Base-by-base conservation (phyloP, 2,888 invertebrate species). In the Agapostemon virescens region DNA sequence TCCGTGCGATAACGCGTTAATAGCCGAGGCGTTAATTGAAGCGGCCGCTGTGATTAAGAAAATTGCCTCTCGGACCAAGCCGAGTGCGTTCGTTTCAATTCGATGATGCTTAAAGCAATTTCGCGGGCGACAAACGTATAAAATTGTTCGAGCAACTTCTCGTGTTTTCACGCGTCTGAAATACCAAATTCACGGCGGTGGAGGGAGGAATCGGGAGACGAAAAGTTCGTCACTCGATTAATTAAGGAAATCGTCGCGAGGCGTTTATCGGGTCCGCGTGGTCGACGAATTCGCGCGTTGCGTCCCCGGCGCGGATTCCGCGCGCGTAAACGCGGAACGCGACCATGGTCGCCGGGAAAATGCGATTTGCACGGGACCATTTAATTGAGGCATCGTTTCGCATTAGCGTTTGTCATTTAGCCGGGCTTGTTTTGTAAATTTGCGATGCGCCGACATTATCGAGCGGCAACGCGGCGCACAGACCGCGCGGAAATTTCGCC, bases 321-420 rank as follows among this genome's bases (percentile, higher is more conserved):
- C 69, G 66, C 52, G 64, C 63, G 64, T 72, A 76, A 75, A 61
- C 67, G 52, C 52, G 49, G 69, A 61, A 80, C 81, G 30, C 69
- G n/a, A 26, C 45, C 63, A 68, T 38, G 20, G 58, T 20, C 17
- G 67, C 23, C 63, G 77, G 76, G 83, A 82, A 83, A 84, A 86
- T 77, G 78, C 81, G 79, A 86, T 86, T 86, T 86, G 81, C 85
- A 85, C 81, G 79, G 84, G 66, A 70, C 71, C 82, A 77, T 82
- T 84, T 86, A 87, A 87, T 87, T 82, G 83, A 84, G 79, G 79
- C 79, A 86, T 87, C 87, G 83, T 77, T 85, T 81, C 81, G 77
- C 81, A 87, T 87, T 86, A 84, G 77, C 80, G 83, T 86, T 84
- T 83, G 84, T 87, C 86, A 83, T 86, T 87, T 86, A 81, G 77